Conservation (phyloP, 2,888 invertebrate species). For the Chaitophorus viminalis region DNA sequence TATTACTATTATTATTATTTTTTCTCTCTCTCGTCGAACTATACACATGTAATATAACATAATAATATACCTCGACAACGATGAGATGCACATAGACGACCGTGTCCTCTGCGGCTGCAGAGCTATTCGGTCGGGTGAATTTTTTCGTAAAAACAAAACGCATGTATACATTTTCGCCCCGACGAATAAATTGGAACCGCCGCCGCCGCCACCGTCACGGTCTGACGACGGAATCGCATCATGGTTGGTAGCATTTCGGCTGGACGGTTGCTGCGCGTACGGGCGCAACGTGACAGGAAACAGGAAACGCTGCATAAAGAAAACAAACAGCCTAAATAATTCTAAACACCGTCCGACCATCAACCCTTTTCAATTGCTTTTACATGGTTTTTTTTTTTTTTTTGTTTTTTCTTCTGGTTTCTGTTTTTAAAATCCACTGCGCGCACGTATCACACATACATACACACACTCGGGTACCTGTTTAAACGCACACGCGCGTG, state of each 20-base stretch:
- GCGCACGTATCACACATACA: constrained; percentile 13
- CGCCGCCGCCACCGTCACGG: constrained; percentile 36
- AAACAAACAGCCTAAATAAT: constrained; percentile 62
- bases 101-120: neutral
- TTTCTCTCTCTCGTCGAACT: too few species aligned
- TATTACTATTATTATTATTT: too few species aligned
- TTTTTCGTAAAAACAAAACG: neutral
- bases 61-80: too few species aligned
- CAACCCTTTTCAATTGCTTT: constrained; percentile 57
- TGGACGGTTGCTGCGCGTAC: constrained; percentile 52
- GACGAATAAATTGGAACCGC: constrained; percentile 30
- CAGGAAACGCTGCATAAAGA: constrained; percentile 60
- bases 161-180: neutral
- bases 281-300: constrained; percentile 60
- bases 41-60: too few species aligned
- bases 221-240: constrained; percentile 58
- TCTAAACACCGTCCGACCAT: constrained; percentile 45
- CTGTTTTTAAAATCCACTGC: constrained; percentile 8
- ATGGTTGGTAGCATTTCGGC: constrained; percentile 58
- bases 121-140: neutral
- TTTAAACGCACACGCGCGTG: too few species aligned
- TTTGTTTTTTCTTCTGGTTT: constrained; percentile 12
- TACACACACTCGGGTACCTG: too few species aligned
- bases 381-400: constrained; percentile 22
- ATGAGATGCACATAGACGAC: neutral